Percentiles rank a stretch among this genome's conserved stretches.
Conservation (phyloP, 2,113 vertebrate genomes). For the Chlorodrepanis virens region DNA sequence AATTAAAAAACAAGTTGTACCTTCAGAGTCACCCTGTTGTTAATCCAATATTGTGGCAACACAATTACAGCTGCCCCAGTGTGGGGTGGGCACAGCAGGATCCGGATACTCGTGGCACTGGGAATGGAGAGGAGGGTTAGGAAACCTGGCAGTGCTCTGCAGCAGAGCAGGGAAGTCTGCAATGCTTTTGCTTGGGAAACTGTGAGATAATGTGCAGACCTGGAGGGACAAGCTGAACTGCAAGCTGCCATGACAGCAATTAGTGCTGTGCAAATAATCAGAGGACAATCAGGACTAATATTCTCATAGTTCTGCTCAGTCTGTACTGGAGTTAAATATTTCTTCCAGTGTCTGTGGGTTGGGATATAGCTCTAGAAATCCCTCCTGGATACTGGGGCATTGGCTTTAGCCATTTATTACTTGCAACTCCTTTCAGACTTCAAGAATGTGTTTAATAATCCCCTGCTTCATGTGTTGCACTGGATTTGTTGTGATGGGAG, state of each 20-base stretch:
- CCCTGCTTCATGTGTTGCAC: neutral
- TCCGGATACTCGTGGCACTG: neutral
- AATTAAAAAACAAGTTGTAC: neutral
- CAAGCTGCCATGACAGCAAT: neutral
- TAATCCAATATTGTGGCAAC: constrained; percentile 53
- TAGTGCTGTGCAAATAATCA: neutral
- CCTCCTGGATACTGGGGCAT: neutral
- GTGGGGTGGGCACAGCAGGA: neutral
- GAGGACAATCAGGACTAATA: neutral
- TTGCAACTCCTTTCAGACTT: neutral
- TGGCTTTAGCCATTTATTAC: neutral
- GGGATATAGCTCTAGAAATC: neutral
- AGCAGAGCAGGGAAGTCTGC: neutral
- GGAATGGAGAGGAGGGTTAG: neutral
- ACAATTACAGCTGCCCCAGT: neutral
- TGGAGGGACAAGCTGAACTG: neutral
- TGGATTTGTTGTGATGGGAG: neutral
- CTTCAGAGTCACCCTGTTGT: neutral
- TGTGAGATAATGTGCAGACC: neutral
- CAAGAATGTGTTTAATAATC: neutral
- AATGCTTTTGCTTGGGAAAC: neutral
- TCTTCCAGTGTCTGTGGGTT: neutral
- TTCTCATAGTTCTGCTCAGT: neutral
- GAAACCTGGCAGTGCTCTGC: neutral
- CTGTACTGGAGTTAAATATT: neutral